A percentile compares a stretch with the other conserved stretches of the same genome.
Conservation (phyloP, 2,113 vertebrate genomes). For the Pseudorasbora parva region DNA sequence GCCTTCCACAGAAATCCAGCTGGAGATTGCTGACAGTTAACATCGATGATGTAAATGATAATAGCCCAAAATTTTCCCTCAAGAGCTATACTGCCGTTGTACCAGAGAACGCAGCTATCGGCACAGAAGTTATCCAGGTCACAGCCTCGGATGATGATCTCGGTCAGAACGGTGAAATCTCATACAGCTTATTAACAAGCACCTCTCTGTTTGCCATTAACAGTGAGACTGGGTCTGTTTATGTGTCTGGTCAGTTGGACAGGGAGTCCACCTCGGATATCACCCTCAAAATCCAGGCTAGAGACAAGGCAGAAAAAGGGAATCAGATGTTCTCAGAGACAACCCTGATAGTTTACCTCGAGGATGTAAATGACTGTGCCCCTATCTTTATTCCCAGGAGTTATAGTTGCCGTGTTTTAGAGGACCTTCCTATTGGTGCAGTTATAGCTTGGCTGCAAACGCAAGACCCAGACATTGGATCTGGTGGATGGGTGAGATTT, state of each 20-base stretch:
- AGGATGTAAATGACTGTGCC: slow-evolving; percentile 93
- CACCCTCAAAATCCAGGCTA: slow-evolving; percentile 88
- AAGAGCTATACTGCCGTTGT: slow-evolving; percentile 83
- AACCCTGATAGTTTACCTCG: slow-evolving; percentile 85
- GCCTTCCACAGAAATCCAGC: slow-evolving; percentile 84
- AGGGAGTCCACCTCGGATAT: slow-evolving; percentile 86
- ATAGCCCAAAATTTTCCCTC: slow-evolving; percentile 86
- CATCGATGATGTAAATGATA: slow-evolving; percentile 93
- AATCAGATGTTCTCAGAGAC: slow-evolving; percentile 85
- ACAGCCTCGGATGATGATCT: slow-evolving; percentile 89
- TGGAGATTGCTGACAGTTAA: slow-evolving; percentile 91
- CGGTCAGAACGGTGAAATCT: slow-evolving; percentile 86
- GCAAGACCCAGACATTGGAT: slow-evolving; percentile 89
- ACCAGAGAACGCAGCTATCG: slow-evolving; percentile 85
- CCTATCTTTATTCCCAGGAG: slow-evolving; percentile 89
- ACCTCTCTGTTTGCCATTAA: slow-evolving; percentile 89
- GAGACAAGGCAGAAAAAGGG: slow-evolving; percentile 87
- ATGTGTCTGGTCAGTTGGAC: slow-evolving; percentile 85
- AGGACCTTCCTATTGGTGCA: slow-evolving; percentile 89
- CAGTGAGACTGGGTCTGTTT: slow-evolving; percentile 87
- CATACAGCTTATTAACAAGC: slow-evolving; percentile 84
- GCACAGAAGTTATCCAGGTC: slow-evolving; percentile 87
- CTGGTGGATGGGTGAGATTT: slow-evolving; percentile 89
- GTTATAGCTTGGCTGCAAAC: slow-evolving; percentile 94
- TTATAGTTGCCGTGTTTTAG: slow-evolving; percentile 86